Evolutionary conservation across 2,888 invertebrate genomes (phyloP), one percentile per base, ranked within the genome.

Genomic region (Scaptomyza caliginosa): DNA sequence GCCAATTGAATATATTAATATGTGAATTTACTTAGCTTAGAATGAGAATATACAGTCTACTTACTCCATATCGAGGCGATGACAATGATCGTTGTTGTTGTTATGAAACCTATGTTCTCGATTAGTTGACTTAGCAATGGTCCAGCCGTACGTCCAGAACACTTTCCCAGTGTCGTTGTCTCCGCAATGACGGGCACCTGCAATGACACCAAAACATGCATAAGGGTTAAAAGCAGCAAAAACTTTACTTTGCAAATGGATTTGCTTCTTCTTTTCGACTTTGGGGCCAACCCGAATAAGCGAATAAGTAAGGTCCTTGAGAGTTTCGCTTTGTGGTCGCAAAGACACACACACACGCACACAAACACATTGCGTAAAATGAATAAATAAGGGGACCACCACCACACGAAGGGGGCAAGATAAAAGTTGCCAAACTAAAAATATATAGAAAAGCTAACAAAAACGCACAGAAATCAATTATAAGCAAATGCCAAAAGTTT

Each of bases 31-130:
- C 16, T 45, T 26, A 55, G 28, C 28, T n/a, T 10, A 17, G 2
- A 16, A 23, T 32, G 4, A 23, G 8, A 46, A 5, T 21, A 4
- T 2, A 4, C 48, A 3, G 19, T 16, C 24, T 42, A 62, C 63
- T 30, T 63, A 91, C 91, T 77, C 86, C 88, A 90, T 59, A 91
- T 83, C 40, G 90, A 89, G 45, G 77, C 72, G 50, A 77, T 73
- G 49, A 90, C 68, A 40, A 90, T 70, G 55, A 90, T 52, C 26
- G 88, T 62, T n/a, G 81, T 85, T 13, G 89, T 89, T 34, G 89
- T 69, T 24, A 91, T 85, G 48, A 90, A 75, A 42, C 90, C 89
- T 56, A 91, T 64, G 76, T 91, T 90, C 32, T 91, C 89, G 40
- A 90, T 58, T 28, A 91, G 40, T 49, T 86, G 84, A 43, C 85